Percentiles rank a stretch among this genome's conserved stretches.
Evolutionary conservation across 2,888 invertebrate genomes (phyloP).

Genomic region (Myopa testacea): DNA sequence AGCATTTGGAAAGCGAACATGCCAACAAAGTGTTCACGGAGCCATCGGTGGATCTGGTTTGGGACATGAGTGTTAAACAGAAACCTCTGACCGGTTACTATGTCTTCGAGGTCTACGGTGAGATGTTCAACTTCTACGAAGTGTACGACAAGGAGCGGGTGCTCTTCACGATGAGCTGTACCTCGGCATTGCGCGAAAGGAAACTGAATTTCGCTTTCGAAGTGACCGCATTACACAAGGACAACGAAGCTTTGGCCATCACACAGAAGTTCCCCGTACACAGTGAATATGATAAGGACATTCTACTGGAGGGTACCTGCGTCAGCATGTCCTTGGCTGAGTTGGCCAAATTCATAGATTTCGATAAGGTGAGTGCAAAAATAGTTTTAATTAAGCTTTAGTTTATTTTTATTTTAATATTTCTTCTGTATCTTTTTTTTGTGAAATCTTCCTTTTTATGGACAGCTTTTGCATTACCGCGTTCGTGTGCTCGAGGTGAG

Average conservation of each 20-base stretch:
- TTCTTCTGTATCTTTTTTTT: too few species aligned
- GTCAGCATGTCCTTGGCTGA: slow-evolving; percentile 61
- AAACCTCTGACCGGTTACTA: slow-evolving; percentile 65
- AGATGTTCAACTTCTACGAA: slow-evolving; percentile 68
- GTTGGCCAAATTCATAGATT: slow-evolving; percentile 60
- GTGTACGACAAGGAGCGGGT: slow-evolving; percentile 63
- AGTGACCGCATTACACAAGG: slow-evolving; percentile 62
- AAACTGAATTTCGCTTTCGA: slow-evolving; percentile 65
- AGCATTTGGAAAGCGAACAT: slow-evolving; percentile 72
- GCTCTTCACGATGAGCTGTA: slow-evolving; percentile 66
- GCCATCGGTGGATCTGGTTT: slow-evolving; percentile 54
- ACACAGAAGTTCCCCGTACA: slow-evolving; percentile 67
- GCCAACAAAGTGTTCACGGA: slow-evolving; percentile 68
- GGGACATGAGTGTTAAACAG: slow-evolving; percentile 61
- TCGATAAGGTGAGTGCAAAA: slow-evolving; percentile 56
- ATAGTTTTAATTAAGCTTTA: not conserved
- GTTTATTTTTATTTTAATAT: not conserved
- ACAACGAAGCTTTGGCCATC: slow-evolving; percentile 63
- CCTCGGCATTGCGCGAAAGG: slow-evolving; percentile 60
- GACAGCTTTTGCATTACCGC: slow-evolving; percentile 60
- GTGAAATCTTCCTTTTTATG: slow-evolving; percentile 11
- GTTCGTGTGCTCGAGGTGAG: slow-evolving; percentile 60
- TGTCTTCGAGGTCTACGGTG: slow-evolving; percentile 62
- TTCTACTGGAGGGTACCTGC: slow-evolving; percentile 65
- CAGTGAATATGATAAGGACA: slow-evolving; percentile 65